Percentiles rank a stretch among this genome's conserved stretches.
phyloP scores from a whole-genome alignment of 2,113 vertebrate species.

The Castor canadensis region DNA sequence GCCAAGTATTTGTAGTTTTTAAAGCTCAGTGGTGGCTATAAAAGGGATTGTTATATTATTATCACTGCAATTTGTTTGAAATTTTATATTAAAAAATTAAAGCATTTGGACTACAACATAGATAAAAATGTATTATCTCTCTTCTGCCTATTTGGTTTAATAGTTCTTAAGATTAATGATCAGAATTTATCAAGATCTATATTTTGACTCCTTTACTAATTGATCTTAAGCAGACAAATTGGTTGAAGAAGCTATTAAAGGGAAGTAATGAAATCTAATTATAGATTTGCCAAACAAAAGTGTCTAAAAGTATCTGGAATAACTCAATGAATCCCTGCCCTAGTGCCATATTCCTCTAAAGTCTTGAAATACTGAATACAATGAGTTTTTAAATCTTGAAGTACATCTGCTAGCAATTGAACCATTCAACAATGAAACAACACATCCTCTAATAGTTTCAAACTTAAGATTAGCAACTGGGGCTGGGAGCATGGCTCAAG shows the following conservation, averaged over 20 bases:
- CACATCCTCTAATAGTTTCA: neutral
- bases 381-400: slow-evolving; percentile 25
- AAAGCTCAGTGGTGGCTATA: neutral
- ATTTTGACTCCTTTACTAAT: neutral
- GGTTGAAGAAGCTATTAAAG: neutral
- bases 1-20: neutral
- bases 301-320: neutral
- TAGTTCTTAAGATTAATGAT: neutral
- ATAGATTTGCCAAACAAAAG: neutral
- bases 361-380: neutral
- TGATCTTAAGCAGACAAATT: neutral
- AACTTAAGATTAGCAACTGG: neutral
- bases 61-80: neutral
- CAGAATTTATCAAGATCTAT: neutral
- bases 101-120: neutral
- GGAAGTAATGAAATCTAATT: neutral
- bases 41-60: neutral
- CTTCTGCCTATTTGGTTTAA: neutral
- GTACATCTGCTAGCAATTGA: neutral
- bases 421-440: neutral
- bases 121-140: neutral
- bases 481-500: too few relatives aligned
- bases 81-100: neutral
- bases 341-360: neutral
- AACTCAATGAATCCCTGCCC: neutral